Evolutionary conservation across 2,797 vertebrate genomes (phyloP), one percentile per base, ranked within the genome.

Genomic region (Cyprinodon diabolis): DNA sequence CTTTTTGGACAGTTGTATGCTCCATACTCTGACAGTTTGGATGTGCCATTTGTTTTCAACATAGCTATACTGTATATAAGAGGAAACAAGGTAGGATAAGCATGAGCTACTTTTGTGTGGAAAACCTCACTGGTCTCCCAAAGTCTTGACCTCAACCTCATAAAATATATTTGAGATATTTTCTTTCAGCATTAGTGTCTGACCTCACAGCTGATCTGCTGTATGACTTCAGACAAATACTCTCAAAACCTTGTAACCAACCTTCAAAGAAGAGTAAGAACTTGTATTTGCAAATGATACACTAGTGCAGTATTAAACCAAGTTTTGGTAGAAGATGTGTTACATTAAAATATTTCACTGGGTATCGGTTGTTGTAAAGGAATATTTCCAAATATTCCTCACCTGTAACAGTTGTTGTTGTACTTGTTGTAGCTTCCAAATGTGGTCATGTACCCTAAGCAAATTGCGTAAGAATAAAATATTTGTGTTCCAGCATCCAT

Each of bases 391-490:
- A 45, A 4, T 58, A 43, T 6, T 51, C 49, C 74, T 87, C 51
- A 94, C 94, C 84, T 94, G 76, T 94, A 95, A 73, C 94, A 95
- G 83, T 94, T 90, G 79, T 94, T 95, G 86, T 93, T 90, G 86
- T 94, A 95, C 80, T 90, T 89, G 85, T 94, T 95, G 84, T 94
- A 95, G 84, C 94, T 95, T 37, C 93, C 94, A 69, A 95, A 90
- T 0, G 91, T 90, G 1, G 90, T 90, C 54, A 95, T 82, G 54
- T 86, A 92, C 49, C 94, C 94, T 75, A 93, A 76, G 80, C 94
- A 94, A 74, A 94, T 85, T 7, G 91, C 93, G 60, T 93, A 94
- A 25, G 94, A 94, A 74, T 90, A 95, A 85, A 94, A 94, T 74
- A 95, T 90, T 81, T 95, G 94, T 12, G 94, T 93, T 58, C 94